Evolutionary conservation across 2,113 vertebrate genomes (phyloP), one percentile per base, ranked within the genome.

Genomic region (Muscicapa adusta): DNA sequence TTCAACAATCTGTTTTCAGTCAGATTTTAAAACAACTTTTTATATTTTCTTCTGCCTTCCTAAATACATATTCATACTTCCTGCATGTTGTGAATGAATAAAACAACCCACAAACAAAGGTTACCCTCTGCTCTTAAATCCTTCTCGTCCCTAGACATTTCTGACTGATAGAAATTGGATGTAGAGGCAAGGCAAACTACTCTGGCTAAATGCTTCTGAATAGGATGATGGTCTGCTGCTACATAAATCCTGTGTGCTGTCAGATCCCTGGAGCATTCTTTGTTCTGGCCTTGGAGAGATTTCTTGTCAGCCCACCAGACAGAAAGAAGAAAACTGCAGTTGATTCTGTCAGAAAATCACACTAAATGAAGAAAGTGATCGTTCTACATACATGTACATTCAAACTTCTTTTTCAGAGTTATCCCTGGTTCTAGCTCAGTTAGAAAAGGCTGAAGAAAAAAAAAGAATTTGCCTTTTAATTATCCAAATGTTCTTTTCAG

Each of bases 251-350:
- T 94, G 58, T 94, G 91, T 83, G 62, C 78, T 92, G 88, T 84
- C 93, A 95, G 85, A 81, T 96, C 93, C 88, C 96, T 75, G 57
- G 89, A 95, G 95, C 79, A 95, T 97, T 94, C 94, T 97, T 97
- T 97, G 90, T 96, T 97, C 92, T 96, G 80, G 94, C 93, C 96
- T 95, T 88, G 78, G 93, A 97, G 84, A 96, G 72, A 86, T 89
- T 95, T 93, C 86, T 94, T 96, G 89, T 96, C 95, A 96, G 85
- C 79, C 78, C 57, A 96, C 85, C 80, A 92, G 92, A 83, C 57
- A 76, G 79, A 48, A 85, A 70, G 85, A 88, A 72, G 90, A 96
- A 91, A 96, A 92, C 73, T 84, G 80, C 81, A 91, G 88, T 77
- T 93, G 94, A 90, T 93, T 90, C 92, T 95, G 94, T 96, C 89